phyloP scores from a whole-genome alignment of 64 coral and sea anemone species.

The Montipora efflorescens region DNA sequence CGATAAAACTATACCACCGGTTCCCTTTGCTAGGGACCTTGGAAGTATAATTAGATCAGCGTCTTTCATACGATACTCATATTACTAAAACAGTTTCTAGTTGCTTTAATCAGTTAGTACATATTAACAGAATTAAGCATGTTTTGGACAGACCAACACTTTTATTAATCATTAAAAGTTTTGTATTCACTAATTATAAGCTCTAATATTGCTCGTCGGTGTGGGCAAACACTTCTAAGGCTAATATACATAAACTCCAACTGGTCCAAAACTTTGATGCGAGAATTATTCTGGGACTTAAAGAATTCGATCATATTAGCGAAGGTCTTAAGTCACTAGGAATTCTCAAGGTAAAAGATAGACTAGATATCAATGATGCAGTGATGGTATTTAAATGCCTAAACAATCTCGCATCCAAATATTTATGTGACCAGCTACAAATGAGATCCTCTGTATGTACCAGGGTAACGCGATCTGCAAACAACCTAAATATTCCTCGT shows the following conservation, averaged over 20 bases:
- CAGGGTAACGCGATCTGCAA: neutral
- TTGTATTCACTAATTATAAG: neutral
- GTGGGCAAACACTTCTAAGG: slow-evolving; percentile 2
- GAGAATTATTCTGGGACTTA: slow-evolving; percentile 3
- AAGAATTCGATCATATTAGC: neutral
- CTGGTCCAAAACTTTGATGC: neutral
- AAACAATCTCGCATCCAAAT: neutral
- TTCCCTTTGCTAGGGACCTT: neutral
- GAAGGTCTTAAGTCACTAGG: neutral
- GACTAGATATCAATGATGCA: neutral
- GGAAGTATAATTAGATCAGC: neutral
- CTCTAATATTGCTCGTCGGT: neutral
- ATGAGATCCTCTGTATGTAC: neutral
- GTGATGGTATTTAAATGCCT: neutral
- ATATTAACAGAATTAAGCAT: neutral
- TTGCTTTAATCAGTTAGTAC: neutral
- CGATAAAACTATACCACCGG: slow-evolving; percentile 3
- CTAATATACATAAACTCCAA: neutral
- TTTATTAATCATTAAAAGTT: neutral
- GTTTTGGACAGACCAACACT: neutral
- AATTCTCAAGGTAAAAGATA: neutral
- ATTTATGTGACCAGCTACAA: neutral
- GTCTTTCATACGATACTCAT: neutral
- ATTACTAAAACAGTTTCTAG: neutral
- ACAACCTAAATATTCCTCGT: neutral